Percentiles rank a stretch among this genome's conserved stretches.
Evolutionary conservation across 2,113 vertebrate species (phyloP).

Genomic region (Prunella fulvescens): DNA sequence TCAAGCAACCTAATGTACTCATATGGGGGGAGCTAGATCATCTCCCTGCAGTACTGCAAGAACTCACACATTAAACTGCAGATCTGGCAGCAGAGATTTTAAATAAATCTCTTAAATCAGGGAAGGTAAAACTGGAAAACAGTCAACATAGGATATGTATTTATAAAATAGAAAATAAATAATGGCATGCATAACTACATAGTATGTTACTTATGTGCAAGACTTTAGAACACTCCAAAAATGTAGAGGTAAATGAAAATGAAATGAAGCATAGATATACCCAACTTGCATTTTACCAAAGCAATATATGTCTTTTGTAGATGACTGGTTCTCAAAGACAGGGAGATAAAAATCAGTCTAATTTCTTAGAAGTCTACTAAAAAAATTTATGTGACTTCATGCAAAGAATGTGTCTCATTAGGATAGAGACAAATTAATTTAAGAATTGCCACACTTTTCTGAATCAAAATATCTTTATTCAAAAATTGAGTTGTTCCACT

Average conservation of each 20-base stretch:
- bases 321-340: neutral
- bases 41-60: neutral
- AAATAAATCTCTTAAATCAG: neutral
- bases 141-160: neutral
- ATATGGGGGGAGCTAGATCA: neutral
- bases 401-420: neutral
- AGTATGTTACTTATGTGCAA: neutral
- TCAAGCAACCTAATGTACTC: neutral
- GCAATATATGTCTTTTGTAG: neutral
- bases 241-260: neutral
- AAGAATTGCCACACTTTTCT: neutral
- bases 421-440: neutral
- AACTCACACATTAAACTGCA: neutral
- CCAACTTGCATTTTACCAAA: neutral
- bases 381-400: neutral
- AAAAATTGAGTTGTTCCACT: neutral
- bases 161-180: neutral
- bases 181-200: neutral
- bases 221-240: neutral
- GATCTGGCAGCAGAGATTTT: neutral
- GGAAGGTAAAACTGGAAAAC: neutral
- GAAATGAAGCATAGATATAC: neutral
- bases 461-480: neutral
- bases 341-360: neutral
- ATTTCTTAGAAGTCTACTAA: neutral